phyloP scores from a whole-genome alignment of 1,140 invertebrate genomes.

The Sitodiplosis mosellana region DNA sequence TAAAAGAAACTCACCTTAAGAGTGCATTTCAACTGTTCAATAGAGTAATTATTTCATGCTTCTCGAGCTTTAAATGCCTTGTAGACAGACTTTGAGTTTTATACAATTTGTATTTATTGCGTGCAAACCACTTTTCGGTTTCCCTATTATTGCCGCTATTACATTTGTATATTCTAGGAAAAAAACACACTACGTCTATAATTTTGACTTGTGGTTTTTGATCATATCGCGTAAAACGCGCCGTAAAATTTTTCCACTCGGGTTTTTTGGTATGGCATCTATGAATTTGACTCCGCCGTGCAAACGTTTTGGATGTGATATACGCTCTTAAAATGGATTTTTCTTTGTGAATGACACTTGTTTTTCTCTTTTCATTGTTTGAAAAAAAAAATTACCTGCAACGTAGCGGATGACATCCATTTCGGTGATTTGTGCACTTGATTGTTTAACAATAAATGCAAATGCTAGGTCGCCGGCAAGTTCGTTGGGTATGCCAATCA shows the following conservation, averaged over 20 bases:
- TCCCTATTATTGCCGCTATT: too few species aligned
- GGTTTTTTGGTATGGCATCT: constrained; percentile 41
- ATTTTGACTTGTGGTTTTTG: not conserved
- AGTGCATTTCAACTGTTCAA: too few species aligned
- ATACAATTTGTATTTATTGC: too few species aligned
- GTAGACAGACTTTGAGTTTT: too few species aligned
- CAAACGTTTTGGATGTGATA: constrained; percentile 28
- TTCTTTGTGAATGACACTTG: not conserved
- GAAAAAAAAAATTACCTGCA: constrained; percentile 11
- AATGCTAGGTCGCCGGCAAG: constrained; percentile 41
- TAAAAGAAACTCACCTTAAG: too few species aligned
- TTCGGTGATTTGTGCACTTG: constrained; percentile 18
- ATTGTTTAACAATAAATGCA: constrained; percentile 34
- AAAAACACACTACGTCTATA: too few species aligned
- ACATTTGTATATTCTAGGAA: too few species aligned
- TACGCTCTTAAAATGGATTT: not conserved
- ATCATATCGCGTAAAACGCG: constrained; percentile 26
- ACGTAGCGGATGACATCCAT: constrained; percentile 29
- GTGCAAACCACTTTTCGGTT: too few species aligned
- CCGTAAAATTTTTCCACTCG: constrained; percentile 45
- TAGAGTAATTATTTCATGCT: too few species aligned
- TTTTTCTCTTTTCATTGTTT: constrained; percentile 16
- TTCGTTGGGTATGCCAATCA: constrained; percentile 42
- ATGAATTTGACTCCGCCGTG: constrained; percentile 43
- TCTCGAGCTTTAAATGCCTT: too few species aligned